These are phyloP conservation scores for Zhengitettix transpicula DNA, from an alignment of 2,888 invertebrate genomes.

Conservation along the genomic window DNA sequence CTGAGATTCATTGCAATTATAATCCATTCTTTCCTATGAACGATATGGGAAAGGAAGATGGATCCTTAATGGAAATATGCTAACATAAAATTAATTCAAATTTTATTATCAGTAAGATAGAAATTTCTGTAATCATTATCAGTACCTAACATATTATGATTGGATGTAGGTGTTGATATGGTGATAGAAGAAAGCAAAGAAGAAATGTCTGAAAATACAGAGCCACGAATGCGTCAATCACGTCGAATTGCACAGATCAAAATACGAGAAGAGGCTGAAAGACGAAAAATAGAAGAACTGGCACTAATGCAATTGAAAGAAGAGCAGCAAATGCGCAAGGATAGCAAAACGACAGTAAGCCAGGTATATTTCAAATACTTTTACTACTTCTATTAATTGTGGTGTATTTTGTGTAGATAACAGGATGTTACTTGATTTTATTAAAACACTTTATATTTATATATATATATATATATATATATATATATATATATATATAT, in stretches of 20 bases:
- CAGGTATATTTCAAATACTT: too few species aligned
- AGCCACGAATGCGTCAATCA: conserved; percentile 53
- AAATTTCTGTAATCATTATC: neutral
- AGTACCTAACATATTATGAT: conserved; percentile 21
- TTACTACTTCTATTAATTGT: neutral
- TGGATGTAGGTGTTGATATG: conserved; percentile 29
- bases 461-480: too few species aligned
- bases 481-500: too few species aligned
- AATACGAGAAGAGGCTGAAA: conserved; percentile 70
- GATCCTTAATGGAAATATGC: too few species aligned
- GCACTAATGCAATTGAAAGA: conserved; percentile 47
- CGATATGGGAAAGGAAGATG: too few species aligned
- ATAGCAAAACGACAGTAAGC: neutral
- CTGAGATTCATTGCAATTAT: too few species aligned
- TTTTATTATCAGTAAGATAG: too few species aligned
- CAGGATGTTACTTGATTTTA: neutral
- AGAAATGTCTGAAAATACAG: conserved; percentile 18
- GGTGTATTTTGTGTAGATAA: neutral
- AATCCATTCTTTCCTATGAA: too few species aligned
- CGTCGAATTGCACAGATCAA: conserved; percentile 75
- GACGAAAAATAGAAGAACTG: conserved; percentile 58
- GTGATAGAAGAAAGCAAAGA: conserved; percentile 17
- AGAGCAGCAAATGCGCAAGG: conserved; percentile 35
- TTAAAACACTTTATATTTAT: too few species aligned
- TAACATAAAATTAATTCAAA: too few species aligned